A percentile compares a stretch with the other conserved stretches of the same genome.
phyloP scores from a whole-genome alignment of 2,797 vertebrate species.

The Lepidocolaptes lacrymiger region DNA sequence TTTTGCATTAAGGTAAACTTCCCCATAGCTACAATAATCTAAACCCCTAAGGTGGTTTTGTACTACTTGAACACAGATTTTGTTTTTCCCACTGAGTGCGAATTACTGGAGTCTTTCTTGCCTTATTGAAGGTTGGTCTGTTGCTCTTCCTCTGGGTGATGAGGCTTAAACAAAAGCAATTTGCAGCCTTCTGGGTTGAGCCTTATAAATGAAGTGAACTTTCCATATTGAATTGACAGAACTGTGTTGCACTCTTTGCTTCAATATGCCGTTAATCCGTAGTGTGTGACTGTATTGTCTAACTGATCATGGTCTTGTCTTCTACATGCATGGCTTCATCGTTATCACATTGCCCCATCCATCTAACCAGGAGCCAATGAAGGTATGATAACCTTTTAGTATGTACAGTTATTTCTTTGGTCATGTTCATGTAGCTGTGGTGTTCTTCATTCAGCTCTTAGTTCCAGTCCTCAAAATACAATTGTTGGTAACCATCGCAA shows the following conservation, averaged over 20 bases:
- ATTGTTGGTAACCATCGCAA: neutral
- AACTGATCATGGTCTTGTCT: slow-evolving; percentile 68
- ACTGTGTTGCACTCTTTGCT: slow-evolving; percentile 9
- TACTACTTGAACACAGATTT: neutral
- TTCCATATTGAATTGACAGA: neutral
- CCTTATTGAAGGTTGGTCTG: neutral
- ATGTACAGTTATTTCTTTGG: neutral
- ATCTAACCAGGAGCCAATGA: slow-evolving; percentile 78
- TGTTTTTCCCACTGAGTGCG: neutral
- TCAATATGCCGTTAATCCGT: slow-evolving; percentile 30
- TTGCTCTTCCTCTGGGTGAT: neutral
- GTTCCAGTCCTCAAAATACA: neutral
- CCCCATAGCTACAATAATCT: neutral
- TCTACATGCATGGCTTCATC: slow-evolving; percentile 81
- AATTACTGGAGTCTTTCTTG: neutral
- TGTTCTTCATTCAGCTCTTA: neutral
- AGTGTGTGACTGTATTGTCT: slow-evolving; percentile 36
- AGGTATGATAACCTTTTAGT: slow-evolving; percentile 76
- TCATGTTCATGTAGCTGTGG: neutral
- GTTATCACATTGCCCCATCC: slow-evolving; percentile 64
- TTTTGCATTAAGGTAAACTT: neutral
- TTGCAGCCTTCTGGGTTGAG: neutral
- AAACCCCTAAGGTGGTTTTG: neutral
- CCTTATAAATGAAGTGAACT: neutral
- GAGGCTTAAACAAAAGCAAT: neutral